A percentile compares a stretch with the other conserved stretches of the same genome.
Conservation (phyloP, 2,888 invertebrate genomes). For the Orthosia cruda region DNA sequence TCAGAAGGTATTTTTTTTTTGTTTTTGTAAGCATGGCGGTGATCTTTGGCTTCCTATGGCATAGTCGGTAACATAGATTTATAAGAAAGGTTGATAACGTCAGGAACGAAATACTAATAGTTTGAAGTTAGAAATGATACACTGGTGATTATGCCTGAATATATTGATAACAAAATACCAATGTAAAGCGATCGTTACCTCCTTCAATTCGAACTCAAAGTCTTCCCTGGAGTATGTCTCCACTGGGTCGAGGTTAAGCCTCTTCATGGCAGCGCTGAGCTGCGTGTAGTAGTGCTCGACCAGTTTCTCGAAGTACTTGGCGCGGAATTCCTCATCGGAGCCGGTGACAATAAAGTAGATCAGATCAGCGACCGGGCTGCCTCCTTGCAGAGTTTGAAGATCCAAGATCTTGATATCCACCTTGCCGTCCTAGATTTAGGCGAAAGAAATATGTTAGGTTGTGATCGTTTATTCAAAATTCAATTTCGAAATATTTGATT, state of each 20-base stretch:
- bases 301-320: too few relatives aligned
- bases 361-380: too few relatives aligned
- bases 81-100: too few relatives aligned
- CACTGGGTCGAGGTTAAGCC: constrained; percentile 73
- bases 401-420: constrained; percentile 78
- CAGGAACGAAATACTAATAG: too few relatives aligned
- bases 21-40: background rate
- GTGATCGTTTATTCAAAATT: background rate
- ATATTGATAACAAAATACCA: background rate
- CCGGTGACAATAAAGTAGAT: too few relatives aligned
- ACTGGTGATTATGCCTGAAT: too few relatives aligned
- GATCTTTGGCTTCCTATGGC: background rate
- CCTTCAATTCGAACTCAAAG: constrained; percentile 57
- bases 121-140: too few relatives aligned
- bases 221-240: too few relatives aligned
- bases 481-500: too few relatives aligned
- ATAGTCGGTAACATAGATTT: background rate
- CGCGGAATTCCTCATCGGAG: too few relatives aligned
- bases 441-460: background rate
- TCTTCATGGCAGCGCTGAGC: constrained; percentile 33
- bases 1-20: background rate
- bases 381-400: constrained; percentile 70
- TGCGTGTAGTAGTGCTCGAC: too few relatives aligned
- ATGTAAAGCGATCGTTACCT: constrained; percentile 64
- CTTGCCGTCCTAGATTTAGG: constrained; percentile 73